phyloP scores from a whole-genome alignment of 2,113 vertebrate genomes.

The Eclectus roratus region DNA sequence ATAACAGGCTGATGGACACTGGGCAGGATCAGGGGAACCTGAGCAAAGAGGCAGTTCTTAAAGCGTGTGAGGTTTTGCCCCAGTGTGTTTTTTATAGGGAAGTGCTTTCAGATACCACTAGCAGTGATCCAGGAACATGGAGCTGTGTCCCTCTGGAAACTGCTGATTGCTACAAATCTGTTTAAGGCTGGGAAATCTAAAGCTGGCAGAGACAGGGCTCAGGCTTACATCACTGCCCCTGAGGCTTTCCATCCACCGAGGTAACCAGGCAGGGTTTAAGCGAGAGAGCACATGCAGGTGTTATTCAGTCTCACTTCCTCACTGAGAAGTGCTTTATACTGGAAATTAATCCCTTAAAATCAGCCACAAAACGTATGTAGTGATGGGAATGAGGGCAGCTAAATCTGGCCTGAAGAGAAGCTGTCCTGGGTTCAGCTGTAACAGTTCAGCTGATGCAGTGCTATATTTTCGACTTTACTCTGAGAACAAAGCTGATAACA shows the following conservation, averaged over 20 bases:
- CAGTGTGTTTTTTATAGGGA: neutral
- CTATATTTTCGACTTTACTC: neutral
- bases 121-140: neutral
- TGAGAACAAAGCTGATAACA: neutral
- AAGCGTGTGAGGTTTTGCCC: neutral
- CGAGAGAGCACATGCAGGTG: neutral
- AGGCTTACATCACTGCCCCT: neutral
- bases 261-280: neutral
- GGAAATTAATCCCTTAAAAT: neutral
- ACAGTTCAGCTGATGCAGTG: neutral
- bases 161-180: conserved; percentile 50
- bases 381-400: neutral
- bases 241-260: neutral
- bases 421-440: neutral
- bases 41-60: neutral
- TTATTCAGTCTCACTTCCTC: neutral
- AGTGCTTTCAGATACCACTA: neutral
- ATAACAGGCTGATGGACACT: neutral
- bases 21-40: neutral
- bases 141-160: conserved; percentile 42
- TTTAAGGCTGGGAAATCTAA: conserved; percentile 34
- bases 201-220: neutral
- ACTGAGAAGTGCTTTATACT: neutral
- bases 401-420: neutral
- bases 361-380: neutral